These are phyloP conservation scores for Neolamprologus multifasciatus DNA, from an alignment of 2,797 vertebrate genomes.

Conservation along the genomic window DNA sequence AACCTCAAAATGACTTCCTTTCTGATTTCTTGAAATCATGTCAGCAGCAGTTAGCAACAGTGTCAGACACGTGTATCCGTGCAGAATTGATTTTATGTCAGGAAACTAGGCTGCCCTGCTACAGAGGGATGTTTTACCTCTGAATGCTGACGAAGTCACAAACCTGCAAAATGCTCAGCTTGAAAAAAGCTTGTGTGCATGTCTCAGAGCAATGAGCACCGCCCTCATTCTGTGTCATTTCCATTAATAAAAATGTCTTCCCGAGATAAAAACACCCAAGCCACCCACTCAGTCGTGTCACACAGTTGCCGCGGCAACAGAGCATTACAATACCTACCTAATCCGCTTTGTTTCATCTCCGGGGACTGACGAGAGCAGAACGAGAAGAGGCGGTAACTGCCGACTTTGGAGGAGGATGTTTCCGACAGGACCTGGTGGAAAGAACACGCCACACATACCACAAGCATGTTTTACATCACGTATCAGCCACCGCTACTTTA, in stretches of 20 bases:
- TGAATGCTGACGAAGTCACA: background rate
- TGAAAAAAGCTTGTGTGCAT: background rate
- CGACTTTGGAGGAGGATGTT: conserved; percentile 87
- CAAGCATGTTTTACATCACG: background rate
- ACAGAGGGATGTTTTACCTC: background rate
- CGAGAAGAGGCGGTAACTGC: conserved; percentile 93
- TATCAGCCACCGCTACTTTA: background rate
- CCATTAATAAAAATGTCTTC: background rate
- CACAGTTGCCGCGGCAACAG: background rate
- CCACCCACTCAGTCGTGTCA: background rate
- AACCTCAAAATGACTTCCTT: background rate
- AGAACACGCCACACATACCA: background rate
- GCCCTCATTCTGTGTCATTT: background rate
- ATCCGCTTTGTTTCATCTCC: conserved; percentile 96
- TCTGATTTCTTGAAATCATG: background rate
- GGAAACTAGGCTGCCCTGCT: background rate
- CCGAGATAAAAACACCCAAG: background rate
- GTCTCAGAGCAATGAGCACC: background rate
- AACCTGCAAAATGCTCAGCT: background rate
- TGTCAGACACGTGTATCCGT: background rate
- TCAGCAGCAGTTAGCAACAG: background rate
- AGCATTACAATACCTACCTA: conserved; percentile 78
- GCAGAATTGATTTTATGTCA: background rate
- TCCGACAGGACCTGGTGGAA: conserved; percentile 89
- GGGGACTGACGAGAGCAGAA: conserved; percentile 89